Evolutionary conservation across 2,113 vertebrate species (phyloP), one percentile per base, ranked within the genome.

Genomic region (Ammodytes marinus): DNA sequence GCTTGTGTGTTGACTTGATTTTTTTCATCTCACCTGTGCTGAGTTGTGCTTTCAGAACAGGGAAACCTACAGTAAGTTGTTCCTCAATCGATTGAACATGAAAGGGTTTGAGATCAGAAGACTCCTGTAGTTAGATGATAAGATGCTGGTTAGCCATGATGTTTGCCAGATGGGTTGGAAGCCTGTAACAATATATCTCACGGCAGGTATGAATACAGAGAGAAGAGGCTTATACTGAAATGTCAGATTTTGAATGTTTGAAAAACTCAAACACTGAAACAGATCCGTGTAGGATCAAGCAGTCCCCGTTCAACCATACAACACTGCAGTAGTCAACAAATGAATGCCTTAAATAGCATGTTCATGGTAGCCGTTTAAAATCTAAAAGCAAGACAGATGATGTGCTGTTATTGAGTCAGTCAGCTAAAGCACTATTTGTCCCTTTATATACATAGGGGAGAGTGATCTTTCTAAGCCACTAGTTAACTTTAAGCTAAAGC

Each of bases 401-500:
- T 69, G 54, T 61, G 0, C 52, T 19, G 53, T 8, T 53, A 39
- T 11, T 39, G 12, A 73, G 61, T 68, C 57, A 27, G 60, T 60
- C 27, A 7, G 3, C 58, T 0, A 47, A 70, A 40, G 66, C 2
- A 13, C 61, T 42, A 50, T 84, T 42, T 59, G 52, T 53, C n/a
- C 1, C 4, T 35, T 60, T 50, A 50, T 47, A 53, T 80, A 35
- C 14, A 10, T 6, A 27, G 6, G 27, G 46, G 76, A n/a, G 52
- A 9, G n/a, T 49, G 74, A 85, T 75, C 49, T 66, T 69, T 82
- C 10, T 80, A 72, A 89, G 75, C 80, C 66, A 61, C 5, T 12
- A 74, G 67, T 91, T 79, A 85, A 79, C 79, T 89, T 87, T 81
- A 81, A 74, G 69, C 80, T 70, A 71, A 63, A 85, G 83, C 75